Evolutionary conservation across 2,113 vertebrate genomes (phyloP).

Genomic region (Cinclus mexicanus): DNA sequence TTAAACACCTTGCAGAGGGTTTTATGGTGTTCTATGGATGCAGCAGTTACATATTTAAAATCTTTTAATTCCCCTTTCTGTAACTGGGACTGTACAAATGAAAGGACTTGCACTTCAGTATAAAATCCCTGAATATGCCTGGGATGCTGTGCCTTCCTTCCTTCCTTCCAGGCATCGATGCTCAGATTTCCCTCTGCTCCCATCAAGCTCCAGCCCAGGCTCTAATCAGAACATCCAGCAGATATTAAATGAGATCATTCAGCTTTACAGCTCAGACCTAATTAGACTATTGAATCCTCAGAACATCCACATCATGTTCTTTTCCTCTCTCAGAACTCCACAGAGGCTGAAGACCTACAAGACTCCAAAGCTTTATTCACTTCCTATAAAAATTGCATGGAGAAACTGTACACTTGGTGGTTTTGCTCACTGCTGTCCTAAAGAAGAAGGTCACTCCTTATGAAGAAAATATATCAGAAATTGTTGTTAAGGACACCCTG

Average conservation of each 20-base stretch:
- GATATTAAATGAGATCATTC: slow-evolving; percentile 2
- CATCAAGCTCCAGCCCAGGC: background rate
- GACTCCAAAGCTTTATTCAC: background rate
- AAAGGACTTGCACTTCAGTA: background rate
- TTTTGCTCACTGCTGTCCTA: background rate
- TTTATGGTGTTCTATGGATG: background rate
- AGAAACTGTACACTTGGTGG: background rate
- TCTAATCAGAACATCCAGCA: background rate
- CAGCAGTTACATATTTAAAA: background rate
- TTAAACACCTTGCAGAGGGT: background rate
- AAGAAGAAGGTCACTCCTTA: background rate
- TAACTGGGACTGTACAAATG: background rate
- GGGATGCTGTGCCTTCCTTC: background rate
- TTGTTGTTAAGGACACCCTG: background rate
- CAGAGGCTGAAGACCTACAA: background rate
- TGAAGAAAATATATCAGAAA: background rate
- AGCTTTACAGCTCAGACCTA: background rate
- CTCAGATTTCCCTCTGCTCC: background rate
- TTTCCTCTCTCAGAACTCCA: background rate
- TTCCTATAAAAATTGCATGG: background rate
- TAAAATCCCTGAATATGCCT: background rate
- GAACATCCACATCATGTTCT: background rate
- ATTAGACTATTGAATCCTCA: background rate
- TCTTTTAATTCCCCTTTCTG: background rate
- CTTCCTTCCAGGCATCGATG: background rate